phyloP scores from a whole-genome alignment of 1,140 invertebrate genomes.

The Heliconius nattereri region DNA sequence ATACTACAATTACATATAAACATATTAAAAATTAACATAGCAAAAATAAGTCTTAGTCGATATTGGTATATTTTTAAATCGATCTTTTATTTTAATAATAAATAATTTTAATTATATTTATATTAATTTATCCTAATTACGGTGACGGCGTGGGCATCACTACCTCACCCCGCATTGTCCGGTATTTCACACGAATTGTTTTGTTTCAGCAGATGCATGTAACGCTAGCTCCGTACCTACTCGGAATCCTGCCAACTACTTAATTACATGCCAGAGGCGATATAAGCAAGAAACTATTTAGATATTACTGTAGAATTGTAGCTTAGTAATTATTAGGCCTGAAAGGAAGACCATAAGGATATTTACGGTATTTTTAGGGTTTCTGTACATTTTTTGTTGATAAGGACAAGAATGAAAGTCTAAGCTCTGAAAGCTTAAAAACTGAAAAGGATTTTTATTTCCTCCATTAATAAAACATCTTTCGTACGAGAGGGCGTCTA shows the following conservation, averaged over 20 bases:
- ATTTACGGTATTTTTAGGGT: not conserved
- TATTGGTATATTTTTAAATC: not conserved
- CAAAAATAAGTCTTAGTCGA: too few relatives aligned
- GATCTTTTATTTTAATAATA: not conserved
- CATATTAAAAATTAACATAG: too few relatives aligned
- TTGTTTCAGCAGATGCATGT: slow-evolving; percentile 68
- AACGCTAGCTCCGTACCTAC: slow-evolving; percentile 67
- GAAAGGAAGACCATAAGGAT: too few relatives aligned
- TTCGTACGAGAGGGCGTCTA: too few relatives aligned
- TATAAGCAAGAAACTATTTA: slow-evolving; percentile 31
- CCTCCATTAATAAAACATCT: too few relatives aligned
- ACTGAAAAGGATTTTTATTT: too few relatives aligned
- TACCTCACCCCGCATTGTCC: slow-evolving; percentile 65
- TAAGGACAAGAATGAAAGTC: too few relatives aligned
- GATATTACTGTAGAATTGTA: not conserved
- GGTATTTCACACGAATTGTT: slow-evolving; percentile 68
- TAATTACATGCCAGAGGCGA: slow-evolving; percentile 28
- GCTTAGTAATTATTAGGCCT: not conserved
- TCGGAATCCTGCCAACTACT: slow-evolving; percentile 71
- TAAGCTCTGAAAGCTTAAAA: too few relatives aligned
- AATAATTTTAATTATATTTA: not conserved
- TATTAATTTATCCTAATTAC: slow-evolving; percentile 40
- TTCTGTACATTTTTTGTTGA: too few relatives aligned
- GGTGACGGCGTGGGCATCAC: slow-evolving; percentile 34
- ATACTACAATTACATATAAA: too few relatives aligned